A percentile compares a stretch with the other conserved stretches of the same genome.
phyloP scores from a whole-genome alignment of 2,888 invertebrate species.

The Schizaphis graminum region DNA sequence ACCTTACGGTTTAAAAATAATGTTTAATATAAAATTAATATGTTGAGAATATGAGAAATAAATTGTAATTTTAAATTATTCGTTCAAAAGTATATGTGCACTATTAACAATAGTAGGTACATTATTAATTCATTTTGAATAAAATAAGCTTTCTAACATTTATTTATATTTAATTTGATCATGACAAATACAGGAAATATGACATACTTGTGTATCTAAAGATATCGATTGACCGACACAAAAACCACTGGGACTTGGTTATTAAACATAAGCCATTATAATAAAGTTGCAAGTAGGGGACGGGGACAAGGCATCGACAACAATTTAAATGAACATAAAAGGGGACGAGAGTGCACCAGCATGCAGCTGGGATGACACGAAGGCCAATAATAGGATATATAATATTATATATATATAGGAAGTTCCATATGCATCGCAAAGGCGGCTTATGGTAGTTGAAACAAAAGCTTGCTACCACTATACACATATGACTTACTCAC shows the following conservation, averaged over 20 bases:
- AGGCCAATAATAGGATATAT: slow-evolving; percentile 53
- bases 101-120: neutral
- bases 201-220: no score
- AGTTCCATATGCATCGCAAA: slow-evolving; percentile 44
- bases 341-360: neutral
- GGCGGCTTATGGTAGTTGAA: slow-evolving; percentile 44
- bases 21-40: neutral
- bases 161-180: neutral
- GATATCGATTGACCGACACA: neutral
- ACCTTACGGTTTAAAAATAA: neutral
- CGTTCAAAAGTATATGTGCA: neutral
- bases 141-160: neutral
- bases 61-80: neutral
- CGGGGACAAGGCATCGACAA: neutral
- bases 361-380: slow-evolving; percentile 2
- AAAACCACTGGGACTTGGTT: slow-evolving; percentile 3
- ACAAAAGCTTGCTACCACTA: slow-evolving; percentile 57
- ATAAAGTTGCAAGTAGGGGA: neutral
- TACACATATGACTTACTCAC: slow-evolving; percentile 35
- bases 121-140: neutral
- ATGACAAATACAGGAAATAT: neutral
- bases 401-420: slow-evolving; percentile 35
- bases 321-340: neutral
- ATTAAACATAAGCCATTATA: slow-evolving; percentile 23
- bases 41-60: neutral